phyloP scores from a whole-genome alignment of 2,888 invertebrate species.

The Anaspis maculata region DNA sequence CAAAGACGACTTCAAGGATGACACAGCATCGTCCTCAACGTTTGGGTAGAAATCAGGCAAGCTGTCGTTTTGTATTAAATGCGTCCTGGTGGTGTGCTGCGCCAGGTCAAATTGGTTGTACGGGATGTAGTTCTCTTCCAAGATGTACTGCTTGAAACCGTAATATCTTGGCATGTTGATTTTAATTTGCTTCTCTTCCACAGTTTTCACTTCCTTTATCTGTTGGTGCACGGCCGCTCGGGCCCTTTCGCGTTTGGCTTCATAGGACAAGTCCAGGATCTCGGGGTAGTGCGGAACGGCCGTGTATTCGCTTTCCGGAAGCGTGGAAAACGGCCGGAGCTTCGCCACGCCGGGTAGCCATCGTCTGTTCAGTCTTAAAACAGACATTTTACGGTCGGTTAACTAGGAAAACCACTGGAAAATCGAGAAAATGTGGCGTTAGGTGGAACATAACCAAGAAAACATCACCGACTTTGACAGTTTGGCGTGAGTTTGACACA shows the following conservation, averaged over 20 bases:
- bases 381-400: conserved; percentile 9
- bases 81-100: conserved; percentile 72
- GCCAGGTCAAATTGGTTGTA: conserved; percentile 63
- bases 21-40: conserved; percentile 42
- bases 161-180: conserved; percentile 76
- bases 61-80: conserved; percentile 50
- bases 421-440: too few relatives aligned
- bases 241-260: conserved; percentile 45
- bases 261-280: conserved; percentile 52
- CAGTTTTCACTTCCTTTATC: conserved; percentile 57
- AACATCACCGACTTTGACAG: too few relatives aligned
- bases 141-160: conserved; percentile 59
- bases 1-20: conserved; percentile 43
- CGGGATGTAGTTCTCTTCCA: conserved; percentile 53
- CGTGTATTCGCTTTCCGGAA: conserved; percentile 39
- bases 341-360: too few relatives aligned
- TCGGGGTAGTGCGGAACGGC: conserved; percentile 49
- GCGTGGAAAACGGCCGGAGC: too few relatives aligned
- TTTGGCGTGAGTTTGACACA: too few relatives aligned
- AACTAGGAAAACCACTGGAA: too few relatives aligned
- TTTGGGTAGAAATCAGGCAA: conserved; percentile 54
- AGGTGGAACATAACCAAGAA: too few relatives aligned
- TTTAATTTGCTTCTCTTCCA: conserved; percentile 79
- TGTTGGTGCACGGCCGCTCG: conserved; percentile 45
- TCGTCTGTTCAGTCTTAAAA: conserved; percentile 3